Evolutionary conservation across 2,113 vertebrate species (phyloP).

Genomic region (Psammodynastes pulverulentus): DNA sequence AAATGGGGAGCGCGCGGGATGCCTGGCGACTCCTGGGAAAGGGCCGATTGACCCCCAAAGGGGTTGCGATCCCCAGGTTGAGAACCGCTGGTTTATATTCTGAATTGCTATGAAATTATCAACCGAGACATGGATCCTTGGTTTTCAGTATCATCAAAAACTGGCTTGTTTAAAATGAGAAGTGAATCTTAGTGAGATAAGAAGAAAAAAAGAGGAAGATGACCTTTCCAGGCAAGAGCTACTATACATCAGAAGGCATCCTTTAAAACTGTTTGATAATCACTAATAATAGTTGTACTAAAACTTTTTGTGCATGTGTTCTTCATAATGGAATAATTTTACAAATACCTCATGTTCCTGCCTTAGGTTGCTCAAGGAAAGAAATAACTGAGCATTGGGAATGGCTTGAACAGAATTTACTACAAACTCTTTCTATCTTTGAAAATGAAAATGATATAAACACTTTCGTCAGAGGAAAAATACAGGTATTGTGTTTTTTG

Average conservation of each 20-base stretch:
- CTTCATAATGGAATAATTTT: not conserved
- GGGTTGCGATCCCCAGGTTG: too few relatives aligned
- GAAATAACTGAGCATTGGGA: slow-evolving; percentile 99
- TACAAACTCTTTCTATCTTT: slow-evolving; percentile 97
- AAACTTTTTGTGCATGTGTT: not conserved
- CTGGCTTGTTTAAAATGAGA: not conserved
- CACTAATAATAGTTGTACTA: not conserved
- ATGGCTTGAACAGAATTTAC: slow-evolving; percentile 95
- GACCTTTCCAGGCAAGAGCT: not conserved
- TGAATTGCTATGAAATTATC: not conserved
- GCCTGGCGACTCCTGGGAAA: too few relatives aligned
- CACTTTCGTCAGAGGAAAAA: slow-evolving; percentile 96
- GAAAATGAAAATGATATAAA: slow-evolving; percentile 98
- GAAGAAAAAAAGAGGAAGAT: not conserved
- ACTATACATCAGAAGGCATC: not conserved
- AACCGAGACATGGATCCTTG: not conserved
- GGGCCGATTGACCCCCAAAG: too few relatives aligned
- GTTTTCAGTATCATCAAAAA: not conserved
- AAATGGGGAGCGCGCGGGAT: too few relatives aligned
- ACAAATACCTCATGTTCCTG: not conserved
- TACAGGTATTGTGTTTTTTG: slow-evolving; percentile 81
- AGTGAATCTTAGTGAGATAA: not conserved
- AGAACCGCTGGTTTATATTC: not conserved
- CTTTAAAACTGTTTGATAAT: not conserved
- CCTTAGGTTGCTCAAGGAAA: slow-evolving; percentile 87